Conservation (phyloP, 2,113 vertebrate species). For the Sebastes schlegelii region DNA sequence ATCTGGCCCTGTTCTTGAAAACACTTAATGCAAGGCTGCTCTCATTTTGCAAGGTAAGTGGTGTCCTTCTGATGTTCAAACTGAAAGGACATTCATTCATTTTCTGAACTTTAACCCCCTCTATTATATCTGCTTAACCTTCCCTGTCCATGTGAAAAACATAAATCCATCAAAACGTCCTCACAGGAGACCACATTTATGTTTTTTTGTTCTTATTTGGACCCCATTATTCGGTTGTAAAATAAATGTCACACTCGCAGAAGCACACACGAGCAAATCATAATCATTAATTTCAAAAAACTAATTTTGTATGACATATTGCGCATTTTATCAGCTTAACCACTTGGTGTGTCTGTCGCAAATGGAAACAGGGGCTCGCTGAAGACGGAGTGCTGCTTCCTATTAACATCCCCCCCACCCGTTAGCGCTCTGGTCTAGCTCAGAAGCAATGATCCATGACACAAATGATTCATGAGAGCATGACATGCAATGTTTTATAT, state of each 20-base stretch:
- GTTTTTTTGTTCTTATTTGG: background rate
- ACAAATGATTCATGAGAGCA: conserved; percentile 76
- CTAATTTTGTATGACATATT: conserved; percentile 38
- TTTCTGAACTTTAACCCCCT: conserved; percentile 30
- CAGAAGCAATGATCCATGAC: conserved; percentile 71
- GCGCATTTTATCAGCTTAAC: conserved; percentile 46
- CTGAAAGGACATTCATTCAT: conserved; percentile 23
- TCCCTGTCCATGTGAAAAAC: conserved; percentile 13
- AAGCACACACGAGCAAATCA: conserved; percentile 10
- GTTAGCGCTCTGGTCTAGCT: conserved; percentile 31
- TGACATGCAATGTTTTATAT: conserved; percentile 75
- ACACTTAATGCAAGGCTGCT: background rate
- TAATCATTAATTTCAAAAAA: conserved; percentile 25
- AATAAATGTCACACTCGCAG: conserved; percentile 17
- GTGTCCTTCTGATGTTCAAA: background rate
- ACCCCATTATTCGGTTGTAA: background rate
- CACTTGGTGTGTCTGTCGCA: conserved; percentile 24
- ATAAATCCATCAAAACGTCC: conserved; percentile 36
- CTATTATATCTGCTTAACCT: conserved; percentile 6
- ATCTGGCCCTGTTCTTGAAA: background rate
- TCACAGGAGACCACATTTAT: background rate
- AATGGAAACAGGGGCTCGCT: conserved; percentile 21
- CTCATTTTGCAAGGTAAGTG: background rate
- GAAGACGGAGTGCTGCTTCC: conserved; percentile 38
- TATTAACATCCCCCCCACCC: conserved; percentile 24